Conservation (phyloP, 2,888 invertebrate species). For the Ametastegia equiseti region DNA sequence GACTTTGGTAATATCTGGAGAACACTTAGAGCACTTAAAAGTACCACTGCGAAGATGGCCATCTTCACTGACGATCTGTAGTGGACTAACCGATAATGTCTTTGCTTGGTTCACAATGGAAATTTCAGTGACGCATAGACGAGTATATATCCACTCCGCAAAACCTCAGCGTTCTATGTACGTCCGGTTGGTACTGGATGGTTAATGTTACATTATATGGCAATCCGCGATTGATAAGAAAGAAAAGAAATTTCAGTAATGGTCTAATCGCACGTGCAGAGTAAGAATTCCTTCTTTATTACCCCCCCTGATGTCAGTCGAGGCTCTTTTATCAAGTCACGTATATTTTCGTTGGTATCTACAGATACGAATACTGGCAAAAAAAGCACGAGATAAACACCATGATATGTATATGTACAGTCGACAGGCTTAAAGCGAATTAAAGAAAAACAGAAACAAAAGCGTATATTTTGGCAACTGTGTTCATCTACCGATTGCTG, state of each 20-base stretch:
- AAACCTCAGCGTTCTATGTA: neutral
- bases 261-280: too few species aligned
- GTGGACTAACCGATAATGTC: neutral
- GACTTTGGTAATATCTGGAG: neutral
- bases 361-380: too few species aligned
- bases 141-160: neutral
- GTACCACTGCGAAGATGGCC: neutral
- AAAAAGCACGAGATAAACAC: too few species aligned
- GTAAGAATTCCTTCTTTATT: too few species aligned
- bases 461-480: neutral
- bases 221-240: too few species aligned
- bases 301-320: too few species aligned
- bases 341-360: too few species aligned
- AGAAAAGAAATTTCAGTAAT: too few species aligned
- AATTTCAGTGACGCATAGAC: neutral
- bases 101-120: neutral
- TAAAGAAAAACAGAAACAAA: too few species aligned
- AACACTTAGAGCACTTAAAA: neutral
- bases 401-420: too few species aligned
- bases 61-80: neutral
- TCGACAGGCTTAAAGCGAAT: too few species aligned
- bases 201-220: neutral
- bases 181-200: neutral
- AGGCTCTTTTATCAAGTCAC: too few species aligned
- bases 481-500: neutral